Evolutionary conservation across 2,113 vertebrate genomes (phyloP).

Genomic region (Solea solea): DNA sequence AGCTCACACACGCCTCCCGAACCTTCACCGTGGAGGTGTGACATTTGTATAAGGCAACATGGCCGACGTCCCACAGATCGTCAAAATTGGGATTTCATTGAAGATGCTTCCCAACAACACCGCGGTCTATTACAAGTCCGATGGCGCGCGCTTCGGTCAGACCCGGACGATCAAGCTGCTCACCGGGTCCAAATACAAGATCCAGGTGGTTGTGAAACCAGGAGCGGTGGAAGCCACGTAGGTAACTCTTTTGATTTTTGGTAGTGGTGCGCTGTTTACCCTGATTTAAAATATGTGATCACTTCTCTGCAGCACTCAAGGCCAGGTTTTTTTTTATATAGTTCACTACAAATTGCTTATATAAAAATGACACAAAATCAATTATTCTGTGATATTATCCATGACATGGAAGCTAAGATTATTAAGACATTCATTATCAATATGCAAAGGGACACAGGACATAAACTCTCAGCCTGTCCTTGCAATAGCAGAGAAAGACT

Average conservation of each 20-base stretch:
- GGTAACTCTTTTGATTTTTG: conserved; percentile 66
- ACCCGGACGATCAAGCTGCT: conserved; percentile 96
- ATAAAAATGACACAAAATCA: too few relatives aligned
- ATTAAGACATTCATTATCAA: too few relatives aligned
- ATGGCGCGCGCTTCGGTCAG: conserved; percentile 94
- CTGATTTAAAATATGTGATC: neutral
- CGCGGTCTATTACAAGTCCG: conserved; percentile 93
- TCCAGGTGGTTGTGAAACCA: conserved; percentile 91
- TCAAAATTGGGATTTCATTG: conserved; percentile 90
- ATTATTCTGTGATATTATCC: too few relatives aligned
- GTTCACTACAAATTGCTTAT: too few relatives aligned
- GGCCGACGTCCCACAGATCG: conserved; percentile 88
- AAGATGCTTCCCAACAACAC: conserved; percentile 94
- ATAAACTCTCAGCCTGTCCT: too few relatives aligned
- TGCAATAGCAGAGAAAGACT: too few relatives aligned
- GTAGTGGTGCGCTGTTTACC: neutral
- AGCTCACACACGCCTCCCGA: neutral
- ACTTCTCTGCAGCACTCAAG: neutral
- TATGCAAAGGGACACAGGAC: too few relatives aligned
- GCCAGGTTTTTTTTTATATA: too few relatives aligned
- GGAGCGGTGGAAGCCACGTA: conserved; percentile 90
- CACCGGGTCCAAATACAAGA: conserved; percentile 94
- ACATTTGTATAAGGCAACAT: conserved; percentile 73
- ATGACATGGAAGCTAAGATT: too few relatives aligned
- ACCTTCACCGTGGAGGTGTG: neutral